These are phyloP conservation scores for Otis tarda DNA, from an alignment of 2,113 vertebrate species.

Conservation along the genomic window DNA sequence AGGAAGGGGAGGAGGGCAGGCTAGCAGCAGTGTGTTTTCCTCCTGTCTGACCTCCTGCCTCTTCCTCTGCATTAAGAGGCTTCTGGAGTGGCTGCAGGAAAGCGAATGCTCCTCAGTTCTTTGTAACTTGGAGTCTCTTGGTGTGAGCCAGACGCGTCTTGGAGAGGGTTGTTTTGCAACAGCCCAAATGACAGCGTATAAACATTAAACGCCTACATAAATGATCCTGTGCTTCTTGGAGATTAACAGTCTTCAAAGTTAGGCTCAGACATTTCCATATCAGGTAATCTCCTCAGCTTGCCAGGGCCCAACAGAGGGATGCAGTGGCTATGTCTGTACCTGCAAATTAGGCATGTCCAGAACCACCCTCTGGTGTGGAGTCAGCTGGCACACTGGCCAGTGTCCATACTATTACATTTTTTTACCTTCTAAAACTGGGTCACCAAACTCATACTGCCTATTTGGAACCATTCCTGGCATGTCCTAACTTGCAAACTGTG, in stretches of 20 bases:
- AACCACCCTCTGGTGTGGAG: not conserved
- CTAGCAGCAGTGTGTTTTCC: not conserved
- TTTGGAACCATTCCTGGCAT: slow-evolving; percentile 8
- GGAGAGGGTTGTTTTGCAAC: not conserved
- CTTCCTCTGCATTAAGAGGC: not conserved
- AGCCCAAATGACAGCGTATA: not conserved
- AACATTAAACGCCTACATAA: not conserved
- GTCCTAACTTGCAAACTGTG: not conserved
- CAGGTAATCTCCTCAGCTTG: not conserved
- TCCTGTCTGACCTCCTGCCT: not conserved
- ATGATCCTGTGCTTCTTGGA: not conserved
- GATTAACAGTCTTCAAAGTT: not conserved
- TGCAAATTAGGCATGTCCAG: not conserved
- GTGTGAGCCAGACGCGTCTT: not conserved
- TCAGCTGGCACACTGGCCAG: not conserved
- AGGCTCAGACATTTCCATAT: not conserved
- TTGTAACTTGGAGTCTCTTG: not conserved
- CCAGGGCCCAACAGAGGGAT: not conserved
- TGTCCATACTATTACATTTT: not conserved
- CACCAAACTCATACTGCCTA: not conserved
- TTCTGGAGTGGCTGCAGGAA: not conserved
- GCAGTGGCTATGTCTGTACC: not conserved
- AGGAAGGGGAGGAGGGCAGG: not conserved
- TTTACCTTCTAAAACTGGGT: not conserved
- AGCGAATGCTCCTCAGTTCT: not conserved